Evolutionary conservation across 2,113 vertebrate species (phyloP).

Genomic region (Pygathrix nemaeus): DNA sequence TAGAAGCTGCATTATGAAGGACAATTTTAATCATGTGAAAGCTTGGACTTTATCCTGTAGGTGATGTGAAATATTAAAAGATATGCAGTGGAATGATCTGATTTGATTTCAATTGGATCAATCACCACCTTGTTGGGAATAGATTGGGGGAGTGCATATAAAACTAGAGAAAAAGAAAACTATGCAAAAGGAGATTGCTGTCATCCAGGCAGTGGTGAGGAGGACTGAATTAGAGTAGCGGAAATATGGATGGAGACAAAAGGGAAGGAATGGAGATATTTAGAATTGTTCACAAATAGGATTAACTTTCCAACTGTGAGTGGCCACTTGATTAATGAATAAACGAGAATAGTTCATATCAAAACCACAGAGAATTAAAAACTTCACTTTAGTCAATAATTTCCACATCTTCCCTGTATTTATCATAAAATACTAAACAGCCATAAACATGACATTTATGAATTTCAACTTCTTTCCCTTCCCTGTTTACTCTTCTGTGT

Average conservation of each 20-base stretch:
- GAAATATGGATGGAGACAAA: neutral
- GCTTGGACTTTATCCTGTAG: neutral
- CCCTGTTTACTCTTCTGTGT: neutral
- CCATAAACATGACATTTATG: neutral
- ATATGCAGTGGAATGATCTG: neutral
- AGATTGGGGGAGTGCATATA: neutral
- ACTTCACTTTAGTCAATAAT: neutral
- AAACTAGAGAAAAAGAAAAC: neutral
- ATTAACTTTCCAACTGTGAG: neutral
- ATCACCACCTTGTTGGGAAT: neutral
- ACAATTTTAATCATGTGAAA: neutral
- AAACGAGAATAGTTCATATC: neutral
- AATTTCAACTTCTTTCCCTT: slow-evolving; percentile 2
- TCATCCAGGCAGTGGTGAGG: neutral
- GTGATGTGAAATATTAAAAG: neutral
- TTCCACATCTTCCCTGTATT: neutral
- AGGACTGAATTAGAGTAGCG: neutral
- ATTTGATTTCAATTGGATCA: neutral
- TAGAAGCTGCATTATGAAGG: neutral
- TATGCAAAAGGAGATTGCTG: neutral
- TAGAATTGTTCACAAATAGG: neutral
- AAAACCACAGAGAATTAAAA: neutral
- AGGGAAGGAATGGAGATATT: neutral
- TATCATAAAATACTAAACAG: neutral
- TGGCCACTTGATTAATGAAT: neutral